Conservation (phyloP, 2,888 invertebrate genomes). For the Blera fallax region DNA sequence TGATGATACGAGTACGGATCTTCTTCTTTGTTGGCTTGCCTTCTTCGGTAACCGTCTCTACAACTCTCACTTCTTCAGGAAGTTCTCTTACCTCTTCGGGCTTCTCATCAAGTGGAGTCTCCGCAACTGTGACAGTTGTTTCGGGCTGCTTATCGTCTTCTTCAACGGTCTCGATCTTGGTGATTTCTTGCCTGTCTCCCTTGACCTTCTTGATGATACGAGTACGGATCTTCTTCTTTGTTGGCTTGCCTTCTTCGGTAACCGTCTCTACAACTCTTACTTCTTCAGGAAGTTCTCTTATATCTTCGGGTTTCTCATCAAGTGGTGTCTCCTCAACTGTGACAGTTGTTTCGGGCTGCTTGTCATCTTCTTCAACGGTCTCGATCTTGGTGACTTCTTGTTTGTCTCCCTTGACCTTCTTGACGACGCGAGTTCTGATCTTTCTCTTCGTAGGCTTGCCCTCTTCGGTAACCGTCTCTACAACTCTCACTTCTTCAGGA, state of each 20-base stretch:
- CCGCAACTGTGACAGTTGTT: slow-evolving; percentile 76
- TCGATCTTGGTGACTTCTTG: slow-evolving; percentile 80
- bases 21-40: slow-evolving; percentile 78
- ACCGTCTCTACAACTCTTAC: slow-evolving; percentile 54
- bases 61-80: slow-evolving; percentile 77
- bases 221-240: slow-evolving; percentile 75
- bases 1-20: slow-evolving; percentile 74
- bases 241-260: slow-evolving; percentile 76
- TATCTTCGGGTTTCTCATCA: slow-evolving; percentile 73
- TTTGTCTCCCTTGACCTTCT: slow-evolving; percentile 76
- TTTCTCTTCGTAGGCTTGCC: slow-evolving; percentile 66
- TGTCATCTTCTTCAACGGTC: slow-evolving; percentile 76
- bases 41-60: slow-evolving; percentile 74
- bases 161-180: slow-evolving; percentile 79
- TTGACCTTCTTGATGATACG: slow-evolving; percentile 77
- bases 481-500: slow-evolving; percentile 76
- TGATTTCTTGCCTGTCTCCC: slow-evolving; percentile 77
- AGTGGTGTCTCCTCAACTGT: slow-evolving; percentile 71
- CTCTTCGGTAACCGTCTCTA: slow-evolving; percentile 77
- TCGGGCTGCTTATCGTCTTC: slow-evolving; percentile 78
- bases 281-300: slow-evolving; percentile 79
- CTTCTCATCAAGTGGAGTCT: slow-evolving; percentile 75
- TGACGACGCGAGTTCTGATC: slow-evolving; percentile 52
- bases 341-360: slow-evolving; percentile 75
- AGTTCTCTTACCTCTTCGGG: slow-evolving; percentile 75